Evolutionary conservation across 2,113 vertebrate species (phyloP), one percentile per base, ranked within the genome.

Genomic region (Zosterops borbonicus): DNA sequence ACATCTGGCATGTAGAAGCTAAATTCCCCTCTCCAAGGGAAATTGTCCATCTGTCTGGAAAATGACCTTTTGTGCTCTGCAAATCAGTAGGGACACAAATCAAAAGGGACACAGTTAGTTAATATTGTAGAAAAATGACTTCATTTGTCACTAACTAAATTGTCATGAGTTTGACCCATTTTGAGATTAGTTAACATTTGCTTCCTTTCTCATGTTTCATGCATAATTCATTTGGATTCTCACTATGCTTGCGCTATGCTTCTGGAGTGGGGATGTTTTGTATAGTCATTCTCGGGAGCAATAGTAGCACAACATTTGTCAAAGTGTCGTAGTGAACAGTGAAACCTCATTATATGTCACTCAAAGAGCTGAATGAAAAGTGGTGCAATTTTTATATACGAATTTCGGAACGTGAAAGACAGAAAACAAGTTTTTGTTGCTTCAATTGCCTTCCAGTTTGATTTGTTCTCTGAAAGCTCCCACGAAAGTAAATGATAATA

Each of bases 51-150:
- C 95, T 97, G 95, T 92, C 94, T 97, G 81, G 81, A 96, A 97
- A 97, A 97, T 97, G 96, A 98, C 96, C 96, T 98, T 97, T 98
- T 96, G 83, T 96, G 91, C 93, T 96, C 94, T 95, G 93, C 91
- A 97, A 98, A 98, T 98, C 98, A 98, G 97, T 98, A 96, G 96
- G 92, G 84, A 76, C 41, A 69, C 63, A 76, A 89, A 89, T 62
- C 90, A 96, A 94, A 97, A 97, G 94, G 95, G 79, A 97, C 96
- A 96, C 88, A 96, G 95, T 98, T 95, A 96, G 95, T 98, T 98
- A 97, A 96, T 98, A 98, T 97, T 98, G 97, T 96, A 97, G 95
- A 69, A 97, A 98, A 98, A 98, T 96, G 3, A 92, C 90, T 97
- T 96, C 56, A 76, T 89, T 97, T 98, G 94, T 98, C 97, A 97